These are phyloP conservation scores for Catocala sponsa DNA, from an alignment of 2,888 invertebrate genomes.

Conservation along the genomic window DNA sequence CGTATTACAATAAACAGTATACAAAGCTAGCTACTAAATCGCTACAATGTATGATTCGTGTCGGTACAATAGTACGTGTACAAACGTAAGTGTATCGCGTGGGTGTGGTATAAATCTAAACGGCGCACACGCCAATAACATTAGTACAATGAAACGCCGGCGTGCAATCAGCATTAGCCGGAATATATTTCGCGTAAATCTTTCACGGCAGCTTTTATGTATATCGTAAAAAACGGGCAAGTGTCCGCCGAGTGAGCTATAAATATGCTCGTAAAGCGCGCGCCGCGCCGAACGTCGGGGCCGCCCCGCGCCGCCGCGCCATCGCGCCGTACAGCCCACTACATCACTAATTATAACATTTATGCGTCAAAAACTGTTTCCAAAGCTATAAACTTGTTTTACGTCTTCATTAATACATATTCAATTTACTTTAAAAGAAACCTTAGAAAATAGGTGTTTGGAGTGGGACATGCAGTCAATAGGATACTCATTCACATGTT, in stretches of 20 bases:
- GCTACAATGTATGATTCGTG: slow-evolving; percentile 3
- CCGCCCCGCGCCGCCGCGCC: slow-evolving; percentile 13
- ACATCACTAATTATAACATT: slow-evolving; percentile 23
- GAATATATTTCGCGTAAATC: slow-evolving; percentile 87
- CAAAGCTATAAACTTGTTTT: not conserved
- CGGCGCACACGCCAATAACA: slow-evolving; percentile 62
- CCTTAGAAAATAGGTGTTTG: no score
- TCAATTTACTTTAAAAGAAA: no score
- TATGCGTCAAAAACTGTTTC: slow-evolving; percentile 5
- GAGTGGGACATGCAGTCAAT: no score
- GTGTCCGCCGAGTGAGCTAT: slow-evolving; percentile 80
- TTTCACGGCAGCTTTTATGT: slow-evolving; percentile 86
- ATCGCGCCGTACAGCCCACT: slow-evolving; percentile 1
- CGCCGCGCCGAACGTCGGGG: slow-evolving; percentile 11
- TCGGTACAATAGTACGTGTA: slow-evolving; percentile 41
- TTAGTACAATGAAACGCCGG: slow-evolving; percentile 66
- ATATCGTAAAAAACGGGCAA: slow-evolving; percentile 85
- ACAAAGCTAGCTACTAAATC: not conserved
- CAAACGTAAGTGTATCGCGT: slow-evolving; percentile 45
- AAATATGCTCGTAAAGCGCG: slow-evolving; percentile 81
- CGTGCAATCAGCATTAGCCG: slow-evolving; percentile 83
- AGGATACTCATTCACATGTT: no score
- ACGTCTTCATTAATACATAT: slow-evolving; percentile 1
- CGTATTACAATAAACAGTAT: slow-evolving; percentile 14
- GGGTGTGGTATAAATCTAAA: slow-evolving; percentile 39